These are phyloP conservation scores for Muscidifurax raptorellus DNA, from an alignment of 1,140 invertebrate species.

Conservation along the genomic window DNA sequence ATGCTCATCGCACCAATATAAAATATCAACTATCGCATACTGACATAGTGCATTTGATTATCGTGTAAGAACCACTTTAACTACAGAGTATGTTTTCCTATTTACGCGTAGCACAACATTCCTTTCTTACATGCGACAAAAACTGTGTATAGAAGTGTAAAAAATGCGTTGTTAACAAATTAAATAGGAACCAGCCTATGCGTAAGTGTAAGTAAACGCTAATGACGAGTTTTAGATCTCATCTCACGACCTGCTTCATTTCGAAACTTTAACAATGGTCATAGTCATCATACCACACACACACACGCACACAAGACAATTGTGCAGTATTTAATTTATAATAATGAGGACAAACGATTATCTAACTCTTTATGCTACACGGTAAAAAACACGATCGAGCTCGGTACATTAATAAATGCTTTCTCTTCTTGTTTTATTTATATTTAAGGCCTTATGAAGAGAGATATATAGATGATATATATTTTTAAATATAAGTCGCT, in stretches of 20 bases:
- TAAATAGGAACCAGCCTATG: slow-evolving; percentile 66
- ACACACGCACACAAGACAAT: slow-evolving; percentile 4
- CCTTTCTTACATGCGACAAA: slow-evolving; percentile 7
- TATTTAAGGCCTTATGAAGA: too few relatives aligned
- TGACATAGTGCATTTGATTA: slow-evolving; percentile 30
- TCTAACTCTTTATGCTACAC: neutral
- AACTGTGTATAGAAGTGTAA: neutral
- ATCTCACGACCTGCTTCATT: slow-evolving; percentile 65
- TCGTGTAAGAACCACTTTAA: slow-evolving; percentile 38
- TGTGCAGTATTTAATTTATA: slow-evolving; percentile 12
- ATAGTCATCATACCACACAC: slow-evolving; percentile 12
- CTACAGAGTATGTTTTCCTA: neutral
- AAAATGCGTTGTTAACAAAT: slow-evolving; percentile 54
- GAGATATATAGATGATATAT: too few relatives aligned
- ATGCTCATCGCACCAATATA: slow-evolving; percentile 9
- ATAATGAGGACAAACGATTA: neutral
- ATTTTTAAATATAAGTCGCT: too few relatives aligned
- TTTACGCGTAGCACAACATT: neutral
- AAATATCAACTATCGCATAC: slow-evolving; percentile 30
- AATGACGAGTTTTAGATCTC: slow-evolving; percentile 3
- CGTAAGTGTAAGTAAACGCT: slow-evolving; percentile 59
- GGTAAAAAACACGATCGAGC: slow-evolving; percentile 7
- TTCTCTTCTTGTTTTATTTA: neutral
- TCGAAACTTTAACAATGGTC: slow-evolving; percentile 15
- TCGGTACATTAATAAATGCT: neutral